Base-by-base conservation (phyloP, 1,140 invertebrate species). In the Zelostemma sp. region DNA sequence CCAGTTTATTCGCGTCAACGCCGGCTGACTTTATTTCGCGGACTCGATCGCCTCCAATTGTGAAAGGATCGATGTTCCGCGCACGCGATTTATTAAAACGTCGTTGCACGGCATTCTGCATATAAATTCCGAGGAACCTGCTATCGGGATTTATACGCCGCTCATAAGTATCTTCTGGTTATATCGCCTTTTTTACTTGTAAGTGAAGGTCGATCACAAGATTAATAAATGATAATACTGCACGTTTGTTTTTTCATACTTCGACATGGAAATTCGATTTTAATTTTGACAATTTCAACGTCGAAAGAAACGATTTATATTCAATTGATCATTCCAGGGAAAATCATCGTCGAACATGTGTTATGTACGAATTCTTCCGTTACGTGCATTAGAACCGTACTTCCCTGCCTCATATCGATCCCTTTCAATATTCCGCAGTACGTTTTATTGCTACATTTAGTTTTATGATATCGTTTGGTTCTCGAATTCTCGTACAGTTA, bases 381-480 rank as follows among this genome's bases (percentile, higher is more conserved):
- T 60, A 65, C 56, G 16, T 56, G 51, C 46, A 56, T 63, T 46
- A 53, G 51, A 70, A 50, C 58, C 56, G 53, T 48, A 45, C 55
- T 38, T 16, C 18, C 59, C 55, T 48, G 54, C 49, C 49, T 59
- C 53, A 62, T 72, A 72, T 74, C 69, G 73, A 74, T 69, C 66
- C 66, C 64, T 72, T 74, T 74, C 73, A 74, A 74, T 74, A 74
- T 74, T 74, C 73, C 51, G 61, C 66, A 69, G 69, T 74, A 74
- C 73, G 69, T 72, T 74, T 74, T 74, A 74, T 74, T 72, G 68
- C 69, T 74, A 72, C 73, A 72, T 72, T 72, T 74, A 72, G 69
- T 74, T 74, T 74, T 74, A 74, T 74, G 72, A 74, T 72, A 72
- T 72, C 68, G 69, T 58, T 71, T 55, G 49, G 69, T 69, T 72